Base-by-base conservation (phyloP, 2,888 invertebrate genomes). In the Dryobotodes eremita region DNA sequence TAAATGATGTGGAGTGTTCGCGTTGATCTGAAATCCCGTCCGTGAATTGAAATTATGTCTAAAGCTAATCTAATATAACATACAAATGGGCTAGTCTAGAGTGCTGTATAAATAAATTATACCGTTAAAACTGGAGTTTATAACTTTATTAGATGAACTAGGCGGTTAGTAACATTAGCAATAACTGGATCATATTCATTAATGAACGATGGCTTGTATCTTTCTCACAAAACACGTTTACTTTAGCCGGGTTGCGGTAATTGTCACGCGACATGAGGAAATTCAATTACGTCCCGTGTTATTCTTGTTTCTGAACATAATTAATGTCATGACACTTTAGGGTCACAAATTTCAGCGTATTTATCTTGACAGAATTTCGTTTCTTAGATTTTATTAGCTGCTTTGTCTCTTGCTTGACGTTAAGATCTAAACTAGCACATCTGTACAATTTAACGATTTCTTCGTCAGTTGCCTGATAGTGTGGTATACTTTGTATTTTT, bases 401-500 rank as follows among this genome's bases (percentile, higher is more conserved):
- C 68, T 62, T 83, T 65, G 17, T 69, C 26, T 36, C 64, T 53
- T 59, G 66, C 50, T 73, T 77, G 69, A 83, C 79, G 50, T 79
- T 79, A 42, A 83, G 50, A 75, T 91, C 89, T 62, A 89, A 81
- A 79, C 89, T 92, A 31, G 87, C 87, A 78, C 85, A 88, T 85
- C 88, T 91, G 83, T 93, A 95, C 77, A 95, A 89, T 77, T 89
- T 90, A 48, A 92, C 71, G 55, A 86, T 80, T 79, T 91, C 78
- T 68, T 84, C 83, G 46, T 92, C 87, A 5, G 82, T 75, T n/a
- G 88, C 75, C 46, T 77, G 77, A 77, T 92, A 92, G 20, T 87
- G 81, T 20, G 94, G 92, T 74, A 94, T 74, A 80, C 80, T 91
- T 87, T 94, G 89, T 84, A 95, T 95, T 90, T 94, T 95, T 77